These are phyloP conservation scores for Lophius americanus DNA, from an alignment of 2,797 vertebrate species.

Conservation along the genomic window DNA sequence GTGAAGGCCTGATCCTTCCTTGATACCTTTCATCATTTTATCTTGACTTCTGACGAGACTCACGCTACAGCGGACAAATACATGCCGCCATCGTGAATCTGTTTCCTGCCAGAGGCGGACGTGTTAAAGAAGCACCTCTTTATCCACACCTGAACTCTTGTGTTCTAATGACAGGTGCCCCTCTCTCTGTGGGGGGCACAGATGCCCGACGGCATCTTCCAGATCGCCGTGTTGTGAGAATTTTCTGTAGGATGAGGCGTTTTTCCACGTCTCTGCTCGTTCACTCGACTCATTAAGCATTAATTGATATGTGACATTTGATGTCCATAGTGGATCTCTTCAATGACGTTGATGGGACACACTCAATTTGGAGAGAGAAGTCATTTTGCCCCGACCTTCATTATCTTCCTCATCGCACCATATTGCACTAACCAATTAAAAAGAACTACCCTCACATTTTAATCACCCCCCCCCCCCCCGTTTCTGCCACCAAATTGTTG, in stretches of 20 bases:
- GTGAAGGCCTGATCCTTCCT: conserved; percentile 53
- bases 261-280: conserved; percentile 36
- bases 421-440: conserved; percentile 73
- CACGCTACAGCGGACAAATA: conserved; percentile 23
- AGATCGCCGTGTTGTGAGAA: conserved; percentile 21
- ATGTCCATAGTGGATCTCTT: conserved; percentile 65
- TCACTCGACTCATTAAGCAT: conserved; percentile 64
- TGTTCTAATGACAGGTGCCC: conserved; percentile 71
- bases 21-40: conserved; percentile 39
- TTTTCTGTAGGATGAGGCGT: conserved; percentile 32
- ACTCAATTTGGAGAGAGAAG: conserved; percentile 68
- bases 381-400: conserved; percentile 61
- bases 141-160: conserved; percentile 60
- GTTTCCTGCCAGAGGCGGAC: conserved; percentile 34
- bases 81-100: conserved; percentile 14
- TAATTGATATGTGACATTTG: conserved; percentile 71
- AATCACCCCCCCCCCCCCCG: conserved; percentile 32
- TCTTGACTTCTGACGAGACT: conserved; percentile 63
- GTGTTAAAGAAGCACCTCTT: conserved; percentile 43
- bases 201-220: conserved; percentile 29
- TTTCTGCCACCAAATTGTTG: conserved; percentile 61
- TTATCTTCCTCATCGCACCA: conserved; percentile 66
- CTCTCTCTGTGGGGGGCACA: conserved; percentile 56
- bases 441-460: conserved; percentile 61
- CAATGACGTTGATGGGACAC: conserved; percentile 70